Evolutionary conservation across 2,797 vertebrate species (phyloP), one percentile per base, ranked within the genome.

Genomic region (Steatocranus sp.): DNA sequence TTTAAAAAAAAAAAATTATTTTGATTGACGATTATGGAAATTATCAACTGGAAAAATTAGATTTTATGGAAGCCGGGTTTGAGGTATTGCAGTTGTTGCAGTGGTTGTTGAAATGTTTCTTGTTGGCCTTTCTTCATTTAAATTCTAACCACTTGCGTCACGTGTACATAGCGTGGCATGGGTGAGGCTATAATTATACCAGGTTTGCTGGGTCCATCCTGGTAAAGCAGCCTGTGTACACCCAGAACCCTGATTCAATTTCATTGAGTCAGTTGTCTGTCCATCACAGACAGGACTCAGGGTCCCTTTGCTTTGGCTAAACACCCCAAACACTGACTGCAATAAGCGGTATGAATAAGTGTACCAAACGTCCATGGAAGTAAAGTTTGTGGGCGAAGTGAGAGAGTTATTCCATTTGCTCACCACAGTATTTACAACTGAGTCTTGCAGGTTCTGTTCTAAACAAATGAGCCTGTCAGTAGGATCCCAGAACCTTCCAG

Each of bases 161-260:
- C 78, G 68, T 92, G 88, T 83, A 30, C 76, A 75, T 27, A 68
- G 90, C 81, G 86, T 91, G 88, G 84, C 86, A 84, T 88, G 82
- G 78, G 36, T 36, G 12, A 86, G 79, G 86, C 90, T 96, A 95
- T 93, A 95, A 90, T 94, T 95, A 94, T 56, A 86, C 70, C 76
- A 84, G 78, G 14, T 70, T 83, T 25, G 85, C 79, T 23, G 81
- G 85, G 49, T 86, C 90, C 85, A 85, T 89, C 81, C 83, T 80
- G 30, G 10, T 78, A 86, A 81, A 83, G 83, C 76, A 88, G 68
- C 79, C 73, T 74, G 86, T 51, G 4, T 82, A 85, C 76, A 85
- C 63, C 66, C n/a, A 32, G 61, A 20, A 74, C 83, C 79, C 88
- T 8, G 87, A 93, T 95, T 93, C 27, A 87, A 93, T 95, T 95